phyloP scores from a whole-genome alignment of 2,797 vertebrate species.

The Eulemur rubriventer region DNA sequence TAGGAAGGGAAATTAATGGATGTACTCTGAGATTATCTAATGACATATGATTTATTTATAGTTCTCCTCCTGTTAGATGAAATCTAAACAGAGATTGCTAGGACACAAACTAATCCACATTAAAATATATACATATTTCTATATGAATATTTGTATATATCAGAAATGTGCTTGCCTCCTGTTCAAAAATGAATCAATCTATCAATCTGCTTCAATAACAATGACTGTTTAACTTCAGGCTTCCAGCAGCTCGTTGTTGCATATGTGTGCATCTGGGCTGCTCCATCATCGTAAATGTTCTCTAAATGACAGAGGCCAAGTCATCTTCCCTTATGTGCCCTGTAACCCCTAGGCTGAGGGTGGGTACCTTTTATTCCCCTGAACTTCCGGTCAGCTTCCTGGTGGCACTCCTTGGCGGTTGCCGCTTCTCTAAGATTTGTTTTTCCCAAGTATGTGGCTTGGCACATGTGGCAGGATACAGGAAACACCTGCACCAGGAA shows the following conservation, averaged over 20 bases:
- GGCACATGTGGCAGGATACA: not conserved
- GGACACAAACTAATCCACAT: not conserved
- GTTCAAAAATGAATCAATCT: not conserved
- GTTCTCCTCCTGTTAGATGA: not conserved
- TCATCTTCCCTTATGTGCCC: not conserved
- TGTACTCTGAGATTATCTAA: not conserved
- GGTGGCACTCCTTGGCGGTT: not conserved
- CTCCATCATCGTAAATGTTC: not conserved
- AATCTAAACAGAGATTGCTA: constrained; percentile 29
- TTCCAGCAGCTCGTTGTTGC: not conserved
- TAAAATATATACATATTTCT: not conserved
- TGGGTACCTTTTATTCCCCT: not conserved
- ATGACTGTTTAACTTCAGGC: not conserved
- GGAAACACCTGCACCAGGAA: not conserved
- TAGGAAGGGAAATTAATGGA: constrained; percentile 51
- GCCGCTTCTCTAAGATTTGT: not conserved
- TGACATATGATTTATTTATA: constrained; percentile 17
- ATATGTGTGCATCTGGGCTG: not conserved
- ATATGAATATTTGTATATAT: not conserved
- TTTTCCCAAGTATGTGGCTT: not conserved
- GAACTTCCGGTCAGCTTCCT: not conserved
- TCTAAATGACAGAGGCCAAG: not conserved
- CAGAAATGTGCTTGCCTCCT: not conserved
- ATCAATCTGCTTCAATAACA: not conserved
- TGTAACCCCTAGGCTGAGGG: not conserved